Conservation (phyloP, 2,797 vertebrate genomes). For the Pogoniulus pusillus region DNA sequence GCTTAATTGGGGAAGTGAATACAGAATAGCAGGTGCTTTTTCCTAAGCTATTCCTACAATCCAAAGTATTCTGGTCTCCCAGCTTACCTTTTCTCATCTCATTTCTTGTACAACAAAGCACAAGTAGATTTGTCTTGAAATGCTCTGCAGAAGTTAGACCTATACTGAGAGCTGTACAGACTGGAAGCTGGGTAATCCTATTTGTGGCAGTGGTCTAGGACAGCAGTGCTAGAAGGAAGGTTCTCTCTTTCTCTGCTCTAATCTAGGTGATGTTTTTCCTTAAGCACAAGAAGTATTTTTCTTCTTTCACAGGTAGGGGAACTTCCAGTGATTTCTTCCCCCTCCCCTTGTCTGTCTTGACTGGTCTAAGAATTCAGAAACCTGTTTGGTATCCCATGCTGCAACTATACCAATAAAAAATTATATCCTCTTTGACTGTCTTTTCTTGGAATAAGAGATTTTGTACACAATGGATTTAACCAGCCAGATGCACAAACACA, state of each 20-base stretch:
- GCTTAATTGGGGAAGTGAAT: neutral
- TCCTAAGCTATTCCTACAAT: neutral
- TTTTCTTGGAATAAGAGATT: neutral
- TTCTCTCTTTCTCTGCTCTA: neutral
- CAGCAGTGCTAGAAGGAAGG: neutral
- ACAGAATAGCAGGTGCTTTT: neutral
- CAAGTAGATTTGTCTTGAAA: neutral
- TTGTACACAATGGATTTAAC: neutral
- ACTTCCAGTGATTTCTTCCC: neutral
- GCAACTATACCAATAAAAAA: neutral
- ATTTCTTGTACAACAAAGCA: neutral
- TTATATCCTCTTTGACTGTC: neutral
- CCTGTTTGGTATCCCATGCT: neutral
- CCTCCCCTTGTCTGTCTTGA: neutral
- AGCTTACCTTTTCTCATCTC: neutral
- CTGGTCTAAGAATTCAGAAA: neutral
- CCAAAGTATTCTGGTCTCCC: neutral
- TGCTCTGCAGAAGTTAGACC: neutral
- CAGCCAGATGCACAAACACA: neutral
- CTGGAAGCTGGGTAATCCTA: neutral
- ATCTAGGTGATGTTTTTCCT: neutral
- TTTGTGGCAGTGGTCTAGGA: neutral
- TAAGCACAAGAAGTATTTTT: neutral
- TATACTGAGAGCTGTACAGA: neutral
- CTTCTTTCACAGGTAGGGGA: neutral